These are phyloP conservation scores for Drosophila bunnanda DNA, from an alignment of 2,888 invertebrate genomes.

Conservation along the genomic window DNA sequence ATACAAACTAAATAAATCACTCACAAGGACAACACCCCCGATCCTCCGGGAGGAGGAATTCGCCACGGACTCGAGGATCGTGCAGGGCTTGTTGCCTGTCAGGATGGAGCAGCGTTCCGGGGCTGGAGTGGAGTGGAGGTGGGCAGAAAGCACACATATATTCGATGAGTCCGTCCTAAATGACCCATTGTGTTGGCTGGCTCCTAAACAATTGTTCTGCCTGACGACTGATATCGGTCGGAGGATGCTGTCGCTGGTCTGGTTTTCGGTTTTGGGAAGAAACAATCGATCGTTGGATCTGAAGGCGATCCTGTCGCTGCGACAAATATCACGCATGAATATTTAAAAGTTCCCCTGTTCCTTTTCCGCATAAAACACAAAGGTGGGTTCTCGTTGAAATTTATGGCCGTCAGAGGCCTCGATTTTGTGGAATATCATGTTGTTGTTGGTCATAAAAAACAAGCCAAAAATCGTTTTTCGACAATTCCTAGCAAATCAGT, in stretches of 20 bases:
- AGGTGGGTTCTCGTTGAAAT: conserved; percentile 53
- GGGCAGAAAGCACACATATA: conserved; percentile 3
- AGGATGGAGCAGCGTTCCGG: conserved; percentile 72
- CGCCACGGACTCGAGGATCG: conserved; percentile 55
- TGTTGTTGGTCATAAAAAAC: conserved; percentile 1
- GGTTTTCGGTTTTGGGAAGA: conserved; percentile 26
- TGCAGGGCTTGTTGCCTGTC: conserved; percentile 83
- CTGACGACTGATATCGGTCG: conserved; percentile 59
- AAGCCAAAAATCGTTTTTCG: conserved; percentile 21
- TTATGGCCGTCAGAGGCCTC: conserved; percentile 55
- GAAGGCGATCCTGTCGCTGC: conserved; percentile 70
- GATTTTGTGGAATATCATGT: conserved; percentile 59
- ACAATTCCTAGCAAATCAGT: conserved; percentile 45
- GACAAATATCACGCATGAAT: conserved; percentile 78
- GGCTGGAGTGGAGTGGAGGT: conserved; percentile 41
- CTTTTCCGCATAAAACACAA: conserved; percentile 45
- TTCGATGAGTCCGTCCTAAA: conserved; percentile 50
- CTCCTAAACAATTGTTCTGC: conserved; percentile 66
- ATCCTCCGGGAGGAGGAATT: conserved; percentile 4
- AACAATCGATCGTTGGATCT: conserved; percentile 68
- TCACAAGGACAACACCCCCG: conserved; percentile 62
- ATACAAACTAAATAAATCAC: conserved; percentile 82
- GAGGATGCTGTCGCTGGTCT: conserved; percentile 31
- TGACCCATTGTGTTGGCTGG: conserved; percentile 75
- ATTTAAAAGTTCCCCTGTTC: conserved; percentile 63